phyloP scores from a whole-genome alignment of 2,113 vertebrate species.

The Clupea harengus region DNA sequence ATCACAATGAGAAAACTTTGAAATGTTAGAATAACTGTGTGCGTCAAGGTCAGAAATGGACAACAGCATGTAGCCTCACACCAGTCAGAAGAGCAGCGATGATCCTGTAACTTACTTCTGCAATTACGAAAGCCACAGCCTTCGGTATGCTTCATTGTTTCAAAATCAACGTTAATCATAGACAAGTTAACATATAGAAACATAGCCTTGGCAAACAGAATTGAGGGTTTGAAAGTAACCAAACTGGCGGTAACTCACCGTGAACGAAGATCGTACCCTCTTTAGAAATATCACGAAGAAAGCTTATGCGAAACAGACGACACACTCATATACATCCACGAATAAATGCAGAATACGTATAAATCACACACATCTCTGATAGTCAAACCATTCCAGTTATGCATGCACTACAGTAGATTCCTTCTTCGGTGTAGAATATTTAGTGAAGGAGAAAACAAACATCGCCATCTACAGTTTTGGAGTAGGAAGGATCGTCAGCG shows the following conservation, averaged over 20 bases:
- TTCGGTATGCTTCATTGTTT: not conserved
- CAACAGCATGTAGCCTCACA: not conserved
- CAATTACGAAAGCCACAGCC: not conserved
- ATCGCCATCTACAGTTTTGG: not conserved
- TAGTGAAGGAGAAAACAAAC: not conserved
- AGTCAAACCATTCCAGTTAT: not conserved
- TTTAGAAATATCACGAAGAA: not conserved
- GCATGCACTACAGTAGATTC: too few species aligned
- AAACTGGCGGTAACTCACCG: not conserved
- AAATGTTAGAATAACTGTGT: not conserved
- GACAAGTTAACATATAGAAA: not conserved
- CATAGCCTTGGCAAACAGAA: not conserved
- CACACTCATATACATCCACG: not conserved
- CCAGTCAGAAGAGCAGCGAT: not conserved
- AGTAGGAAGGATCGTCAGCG: not conserved
- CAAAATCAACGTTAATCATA: not conserved
- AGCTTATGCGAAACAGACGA: not conserved
- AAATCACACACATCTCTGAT: too few species aligned
- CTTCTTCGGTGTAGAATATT: too few species aligned
- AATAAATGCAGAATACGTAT: not conserved
- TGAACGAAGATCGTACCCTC: not conserved
- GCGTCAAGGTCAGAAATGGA: not conserved
- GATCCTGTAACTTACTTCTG: not conserved
- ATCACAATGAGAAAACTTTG: not conserved
- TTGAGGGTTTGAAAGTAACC: not conserved